These are phyloP conservation scores for Polylopha cassiicola DNA, from an alignment of 2,888 invertebrate genomes.

Conservation along the genomic window DNA sequence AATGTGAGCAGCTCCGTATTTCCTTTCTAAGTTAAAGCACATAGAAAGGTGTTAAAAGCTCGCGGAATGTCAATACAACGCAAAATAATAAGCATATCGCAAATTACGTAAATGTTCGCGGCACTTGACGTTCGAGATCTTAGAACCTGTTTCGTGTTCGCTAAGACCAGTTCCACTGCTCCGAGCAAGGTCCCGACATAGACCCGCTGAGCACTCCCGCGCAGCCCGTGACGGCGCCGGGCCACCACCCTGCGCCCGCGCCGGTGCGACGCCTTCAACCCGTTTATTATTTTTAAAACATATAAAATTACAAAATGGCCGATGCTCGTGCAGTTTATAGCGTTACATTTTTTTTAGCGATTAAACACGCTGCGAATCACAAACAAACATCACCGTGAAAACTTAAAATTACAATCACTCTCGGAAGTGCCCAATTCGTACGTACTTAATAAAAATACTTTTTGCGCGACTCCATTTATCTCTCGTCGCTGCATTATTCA, in stretches of 20 bases:
- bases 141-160: conserved; percentile 38
- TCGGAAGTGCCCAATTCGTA: conserved; percentile 19
- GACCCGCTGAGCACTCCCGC: conserved; percentile 31
- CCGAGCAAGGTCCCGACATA: conserved; percentile 64
- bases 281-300: conserved; percentile 30
- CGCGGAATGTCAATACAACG: too few species aligned
- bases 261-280: conserved; percentile 22
- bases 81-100: conserved; percentile 32
- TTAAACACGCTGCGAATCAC: conserved; percentile 10
- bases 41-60: too few species aligned
- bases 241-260: too few species aligned
- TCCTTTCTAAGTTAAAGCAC: too few species aligned
- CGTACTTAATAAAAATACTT: conserved; percentile 19
- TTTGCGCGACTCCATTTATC: conserved; percentile 14
- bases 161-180: conserved; percentile 53
- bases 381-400: conserved; percentile 9
- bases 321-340: conserved; percentile 1
- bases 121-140: conserved; percentile 42
- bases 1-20: too few species aligned
- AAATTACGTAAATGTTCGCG: conserved; percentile 51
- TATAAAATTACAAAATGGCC: conserved; percentile 23
- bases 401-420: conserved; percentile 6
- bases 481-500: conserved; percentile 20
- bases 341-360: conserved; percentile 3
- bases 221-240: conserved; percentile 20